Evolutionary conservation across 2,888 invertebrate species (phyloP).

Genomic region (Lepeophtheirus nordmannii): DNA sequence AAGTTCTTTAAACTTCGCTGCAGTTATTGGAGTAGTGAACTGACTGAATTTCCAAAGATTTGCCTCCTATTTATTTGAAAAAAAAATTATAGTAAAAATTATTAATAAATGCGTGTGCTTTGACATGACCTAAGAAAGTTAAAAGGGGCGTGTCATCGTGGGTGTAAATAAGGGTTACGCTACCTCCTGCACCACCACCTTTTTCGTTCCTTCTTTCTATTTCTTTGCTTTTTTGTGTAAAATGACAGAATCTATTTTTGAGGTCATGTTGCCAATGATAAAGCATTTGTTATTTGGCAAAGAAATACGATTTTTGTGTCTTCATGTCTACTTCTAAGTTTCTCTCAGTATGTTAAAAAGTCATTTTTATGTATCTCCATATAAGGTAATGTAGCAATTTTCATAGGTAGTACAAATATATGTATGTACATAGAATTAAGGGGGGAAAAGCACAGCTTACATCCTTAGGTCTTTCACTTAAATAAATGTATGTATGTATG

Average conservation of each 20-base stretch:
- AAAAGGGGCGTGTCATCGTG: neutral
- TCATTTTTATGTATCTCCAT: neutral
- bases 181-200: neutral
- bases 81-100: slow-evolving; percentile 1
- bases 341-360: neutral
- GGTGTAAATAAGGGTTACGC: neutral
- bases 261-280: neutral
- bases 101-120: slow-evolving; percentile 1
- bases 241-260: neutral
- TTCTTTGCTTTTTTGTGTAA: neutral
- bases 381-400: neutral
- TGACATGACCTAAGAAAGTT: slow-evolving; percentile 3
- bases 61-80: neutral
- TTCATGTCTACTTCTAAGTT: neutral
- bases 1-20: neutral
- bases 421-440: neutral
- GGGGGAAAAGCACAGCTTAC: neutral
- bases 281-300: neutral
- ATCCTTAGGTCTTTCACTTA: no score
- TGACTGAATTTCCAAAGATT: neutral
- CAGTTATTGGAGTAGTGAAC: slow-evolving; percentile 1
- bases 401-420: neutral
- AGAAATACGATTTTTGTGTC: neutral
- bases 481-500: no score
- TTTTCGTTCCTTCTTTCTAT: neutral